These are phyloP conservation scores for Leistus spinibarbis DNA, from an alignment of 2,888 invertebrate genomes.

Conservation along the genomic window DNA sequence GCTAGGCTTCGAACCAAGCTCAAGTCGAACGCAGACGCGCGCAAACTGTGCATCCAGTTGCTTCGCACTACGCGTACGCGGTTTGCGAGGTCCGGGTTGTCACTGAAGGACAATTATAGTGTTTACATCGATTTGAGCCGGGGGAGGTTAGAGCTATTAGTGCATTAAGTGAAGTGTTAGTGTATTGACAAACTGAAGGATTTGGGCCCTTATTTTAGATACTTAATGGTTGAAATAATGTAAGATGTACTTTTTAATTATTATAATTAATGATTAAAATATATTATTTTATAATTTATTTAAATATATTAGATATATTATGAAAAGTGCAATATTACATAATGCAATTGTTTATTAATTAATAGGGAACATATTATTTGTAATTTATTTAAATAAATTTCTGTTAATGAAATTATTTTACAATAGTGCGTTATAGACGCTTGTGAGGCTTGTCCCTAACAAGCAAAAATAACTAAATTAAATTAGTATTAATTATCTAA, in stretches of 20 bases:
- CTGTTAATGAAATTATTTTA: no score
- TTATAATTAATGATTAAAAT: no score
- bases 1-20: constrained; percentile 15
- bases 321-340: not conserved
- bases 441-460: no score
- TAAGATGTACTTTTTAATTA: not conserved
- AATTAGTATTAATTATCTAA: no score
- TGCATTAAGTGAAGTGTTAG: not conserved
- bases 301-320: not conserved
- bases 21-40: constrained; percentile 17
- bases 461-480: no score
- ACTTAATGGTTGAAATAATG: not conserved
- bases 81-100: not conserved
- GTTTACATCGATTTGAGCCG: not conserved
- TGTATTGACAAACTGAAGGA: not conserved
- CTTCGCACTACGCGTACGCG: not conserved
- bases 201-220: not conserved
- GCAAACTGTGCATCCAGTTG: constrained; percentile 13
- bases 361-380: no score
- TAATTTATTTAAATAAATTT: no score
- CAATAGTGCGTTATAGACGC: no score
- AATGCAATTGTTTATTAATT: not conserved
- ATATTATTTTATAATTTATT: not conserved
- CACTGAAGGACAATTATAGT: not conserved
- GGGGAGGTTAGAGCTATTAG: not conserved